Base-by-base conservation (phyloP, 2,797 vertebrate species). In the Phataginus tetradactyla region DNA sequence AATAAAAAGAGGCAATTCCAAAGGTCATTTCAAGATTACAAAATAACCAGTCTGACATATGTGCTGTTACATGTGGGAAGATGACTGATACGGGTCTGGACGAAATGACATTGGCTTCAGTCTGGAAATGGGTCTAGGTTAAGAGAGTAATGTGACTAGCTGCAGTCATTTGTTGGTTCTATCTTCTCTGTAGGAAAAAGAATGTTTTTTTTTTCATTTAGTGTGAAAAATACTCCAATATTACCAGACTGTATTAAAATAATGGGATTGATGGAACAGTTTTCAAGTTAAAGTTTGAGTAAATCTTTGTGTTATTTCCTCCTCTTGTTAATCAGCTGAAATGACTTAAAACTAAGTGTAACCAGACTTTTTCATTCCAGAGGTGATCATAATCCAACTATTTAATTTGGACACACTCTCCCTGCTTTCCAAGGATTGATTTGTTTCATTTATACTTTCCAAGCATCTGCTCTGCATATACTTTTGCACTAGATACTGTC, bases 241-340 rank as follows among this genome's bases (percentile, higher is more conserved):
- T 21, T 27, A 53, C 18, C 15, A 68, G 66, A 93, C 64, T 68
- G 51, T 80, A 11, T 78, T 87, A 80, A 93, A 91, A 53, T 94
- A 12, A 88, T 80, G 6, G 13, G 37, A 51, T 64, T 25, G 72
- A 79, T 89, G 37, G n/a, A 81, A 45, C 69, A 4, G 32, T 53
- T 89, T 96, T 83, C 81, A 78, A 86, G 77, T 91, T 85, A 80
- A 81, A 79, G 66, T 91, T 85, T 68, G 49, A 90, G 45, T 61
- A 85, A 64, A 90, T 42, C 10, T 75, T 23, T 42, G 0, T 45
- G 18, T 79, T 69, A 45, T 81, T 96, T 96, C 49, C 34, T 91
- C 7, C 27, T 34, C 55, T 75, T 75, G 29, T 42, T 72, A 74
- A 78, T 86, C 79, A 74, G 71, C 21, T 12, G 63, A 45, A 68